A percentile compares a stretch with the other conserved stretches of the same genome.
Evolutionary conservation across 2,113 vertebrate species (phyloP).

Genomic region (Urocolius indicus): DNA sequence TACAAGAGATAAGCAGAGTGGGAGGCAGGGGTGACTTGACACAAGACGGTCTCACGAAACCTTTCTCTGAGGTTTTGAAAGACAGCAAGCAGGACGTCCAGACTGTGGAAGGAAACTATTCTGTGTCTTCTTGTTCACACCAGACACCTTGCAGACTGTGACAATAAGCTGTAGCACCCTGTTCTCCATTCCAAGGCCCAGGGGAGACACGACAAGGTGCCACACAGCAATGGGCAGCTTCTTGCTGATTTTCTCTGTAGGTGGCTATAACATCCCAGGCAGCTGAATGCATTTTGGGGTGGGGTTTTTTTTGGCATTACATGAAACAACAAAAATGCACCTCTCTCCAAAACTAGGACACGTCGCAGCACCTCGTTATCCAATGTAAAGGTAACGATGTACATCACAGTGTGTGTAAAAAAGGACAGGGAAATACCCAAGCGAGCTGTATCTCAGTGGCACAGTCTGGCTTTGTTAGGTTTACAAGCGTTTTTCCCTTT

Average conservation of each 20-base stretch:
- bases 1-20: not conserved
- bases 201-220: not conserved
- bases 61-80: not conserved
- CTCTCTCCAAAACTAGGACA: not conserved
- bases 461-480: not conserved
- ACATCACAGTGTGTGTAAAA: not conserved
- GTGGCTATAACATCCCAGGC: not conserved
- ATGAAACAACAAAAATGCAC: not conserved
- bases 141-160: rapidly evolving
- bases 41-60: not conserved
- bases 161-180: not conserved
- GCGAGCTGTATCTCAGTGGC: not conserved
- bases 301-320: no score
- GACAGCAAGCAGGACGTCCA: not conserved
- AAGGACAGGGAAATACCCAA: not conserved
- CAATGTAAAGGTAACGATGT: not conserved
- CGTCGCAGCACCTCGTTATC: not conserved
- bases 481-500: not conserved
- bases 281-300: not conserved
- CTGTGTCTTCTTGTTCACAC: not conserved
- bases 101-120: not conserved
- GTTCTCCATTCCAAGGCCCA: rapidly evolving
- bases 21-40: rapidly evolving
- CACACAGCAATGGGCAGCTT: not conserved
- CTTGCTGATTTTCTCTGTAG: not conserved